Percentiles rank a stretch among this genome's conserved stretches.
Evolutionary conservation across 2,888 invertebrate genomes (phyloP).

Genomic region (Melanostoma mellinum): DNA sequence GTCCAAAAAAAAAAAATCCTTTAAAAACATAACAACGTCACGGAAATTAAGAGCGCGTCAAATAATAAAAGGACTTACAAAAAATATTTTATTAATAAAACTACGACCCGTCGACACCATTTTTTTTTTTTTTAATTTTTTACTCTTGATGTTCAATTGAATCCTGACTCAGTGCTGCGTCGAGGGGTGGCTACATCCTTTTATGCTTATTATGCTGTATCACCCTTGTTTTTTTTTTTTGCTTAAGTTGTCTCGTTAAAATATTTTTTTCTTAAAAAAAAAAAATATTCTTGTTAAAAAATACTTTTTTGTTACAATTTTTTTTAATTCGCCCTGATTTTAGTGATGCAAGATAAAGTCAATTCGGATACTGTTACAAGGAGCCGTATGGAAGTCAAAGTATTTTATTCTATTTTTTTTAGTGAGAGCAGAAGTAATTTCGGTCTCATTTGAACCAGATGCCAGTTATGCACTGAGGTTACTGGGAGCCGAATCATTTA

Average conservation of each 20-base stretch:
- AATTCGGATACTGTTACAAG: conserved; percentile 68
- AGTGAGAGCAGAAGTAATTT: neutral
- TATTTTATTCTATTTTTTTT: conserved; percentile 15
- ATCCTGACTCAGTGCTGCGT: conserved; percentile 48
- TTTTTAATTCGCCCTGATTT: conserved; percentile 44
- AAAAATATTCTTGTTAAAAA: conserved; percentile 54
- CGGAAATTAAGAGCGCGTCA: conserved; percentile 73
- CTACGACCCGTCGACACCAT: conserved; percentile 70
- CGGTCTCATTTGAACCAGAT: neutral
- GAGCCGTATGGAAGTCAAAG: conserved; percentile 44
- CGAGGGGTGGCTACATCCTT: conserved; percentile 69
- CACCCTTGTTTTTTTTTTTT: conserved; percentile 62
- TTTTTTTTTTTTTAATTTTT: conserved; percentile 42
- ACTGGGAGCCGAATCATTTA: neutral
- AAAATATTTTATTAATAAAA: conserved; percentile 47
- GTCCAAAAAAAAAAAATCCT: conserved; percentile 22
- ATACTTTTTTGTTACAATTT: conserved; percentile 50
- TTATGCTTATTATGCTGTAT: conserved; percentile 63
- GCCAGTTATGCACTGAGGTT: neutral
- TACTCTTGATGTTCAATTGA: conserved; percentile 65
- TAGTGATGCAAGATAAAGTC: conserved; percentile 53
- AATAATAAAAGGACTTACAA: conserved; percentile 59
- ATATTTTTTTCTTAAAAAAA: neutral
- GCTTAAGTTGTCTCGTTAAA: conserved; percentile 12
- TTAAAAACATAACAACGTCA: conserved; percentile 66